These are phyloP conservation scores for Chaetogeoica ovagalla DNA, from an alignment of 2,888 invertebrate genomes.

Conservation along the genomic window DNA sequence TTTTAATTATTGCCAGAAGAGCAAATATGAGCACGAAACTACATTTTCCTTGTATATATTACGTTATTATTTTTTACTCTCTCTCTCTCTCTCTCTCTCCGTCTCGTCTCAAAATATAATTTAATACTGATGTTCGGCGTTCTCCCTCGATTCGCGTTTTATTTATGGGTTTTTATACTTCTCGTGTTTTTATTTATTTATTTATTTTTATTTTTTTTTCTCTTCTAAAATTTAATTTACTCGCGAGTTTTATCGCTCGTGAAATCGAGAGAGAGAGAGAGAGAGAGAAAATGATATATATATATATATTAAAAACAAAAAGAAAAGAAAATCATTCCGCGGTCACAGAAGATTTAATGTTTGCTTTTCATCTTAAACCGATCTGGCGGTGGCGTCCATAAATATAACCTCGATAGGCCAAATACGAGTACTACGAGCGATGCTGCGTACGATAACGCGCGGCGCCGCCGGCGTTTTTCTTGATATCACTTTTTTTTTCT, in stretches of 20 bases:
- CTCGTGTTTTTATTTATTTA: constrained; percentile 36
- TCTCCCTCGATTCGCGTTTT: constrained; percentile 48
- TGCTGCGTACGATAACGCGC: constrained; percentile 26
- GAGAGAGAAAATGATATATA: constrained; percentile 32
- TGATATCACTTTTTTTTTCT: constrained; percentile 20
- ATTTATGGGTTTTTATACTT: constrained; percentile 49
- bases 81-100: background rate
- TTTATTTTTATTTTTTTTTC: constrained; percentile 37
- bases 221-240: constrained; percentile 52
- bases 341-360: constrained; percentile 52
- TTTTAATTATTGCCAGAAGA: constrained; percentile 53
- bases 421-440: constrained; percentile 18
- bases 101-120: constrained; percentile 51
- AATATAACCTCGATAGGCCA: constrained; percentile 48
- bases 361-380: constrained; percentile 49
- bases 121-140: constrained; percentile 53
- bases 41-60: constrained; percentile 39
- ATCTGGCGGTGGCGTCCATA: constrained; percentile 47
- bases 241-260: constrained; percentile 52
- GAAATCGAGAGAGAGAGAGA: constrained; percentile 30
- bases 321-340: constrained; percentile 28
- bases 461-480: background rate
- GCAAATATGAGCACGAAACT: constrained; percentile 51
- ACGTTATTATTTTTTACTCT: constrained; percentile 27
- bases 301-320: constrained; percentile 5